Evolutionary conservation across 2,113 vertebrate species (phyloP).

Genomic region (Morone saxatilis): DNA sequence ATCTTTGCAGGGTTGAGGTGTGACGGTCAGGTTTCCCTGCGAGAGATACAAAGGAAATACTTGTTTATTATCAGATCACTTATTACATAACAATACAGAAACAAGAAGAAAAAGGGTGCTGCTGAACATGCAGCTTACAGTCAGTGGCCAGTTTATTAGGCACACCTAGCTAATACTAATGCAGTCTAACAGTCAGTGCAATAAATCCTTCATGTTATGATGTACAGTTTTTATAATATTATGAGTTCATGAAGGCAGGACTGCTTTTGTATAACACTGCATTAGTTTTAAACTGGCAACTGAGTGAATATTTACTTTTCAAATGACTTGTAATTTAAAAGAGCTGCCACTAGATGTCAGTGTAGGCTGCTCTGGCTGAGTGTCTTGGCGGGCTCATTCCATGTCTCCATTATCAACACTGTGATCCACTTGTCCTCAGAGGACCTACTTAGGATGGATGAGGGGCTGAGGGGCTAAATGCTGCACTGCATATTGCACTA

Average conservation of each 20-base stretch:
- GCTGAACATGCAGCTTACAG: neutral
- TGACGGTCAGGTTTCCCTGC: slow-evolving; percentile 88
- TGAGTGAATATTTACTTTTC: neutral
- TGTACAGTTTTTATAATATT: too few species aligned
- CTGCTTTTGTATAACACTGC: neutral
- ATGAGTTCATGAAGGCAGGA: neutral
- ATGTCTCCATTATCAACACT: slow-evolving; percentile 60
- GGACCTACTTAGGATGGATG: slow-evolving; percentile 75
- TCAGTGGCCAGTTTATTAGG: neutral
- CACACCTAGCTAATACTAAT: neutral
- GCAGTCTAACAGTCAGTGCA: neutral
- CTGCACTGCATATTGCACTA: slow-evolving; percentile 68
- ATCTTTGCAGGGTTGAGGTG: slow-evolving; percentile 88
- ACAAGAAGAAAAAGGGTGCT: too few species aligned
- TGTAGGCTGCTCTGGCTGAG: slow-evolving; percentile 48
- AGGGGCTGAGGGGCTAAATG: slow-evolving; percentile 70
- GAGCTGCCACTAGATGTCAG: slow-evolving; percentile 75
- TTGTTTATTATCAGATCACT: neutral
- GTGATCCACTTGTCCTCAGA: slow-evolving; percentile 79
- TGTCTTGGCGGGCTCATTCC: slow-evolving; percentile 14
- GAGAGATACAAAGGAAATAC: slow-evolving; percentile 48
- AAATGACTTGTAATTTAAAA: slow-evolving; percentile 9
- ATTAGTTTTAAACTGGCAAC: neutral
- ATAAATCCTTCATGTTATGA: too few species aligned
- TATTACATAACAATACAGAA: too few species aligned